Percentiles rank a stretch among this genome's conserved stretches.
phyloP scores from a whole-genome alignment of 2,113 vertebrate species.

The Gracilinanus agilis region DNA sequence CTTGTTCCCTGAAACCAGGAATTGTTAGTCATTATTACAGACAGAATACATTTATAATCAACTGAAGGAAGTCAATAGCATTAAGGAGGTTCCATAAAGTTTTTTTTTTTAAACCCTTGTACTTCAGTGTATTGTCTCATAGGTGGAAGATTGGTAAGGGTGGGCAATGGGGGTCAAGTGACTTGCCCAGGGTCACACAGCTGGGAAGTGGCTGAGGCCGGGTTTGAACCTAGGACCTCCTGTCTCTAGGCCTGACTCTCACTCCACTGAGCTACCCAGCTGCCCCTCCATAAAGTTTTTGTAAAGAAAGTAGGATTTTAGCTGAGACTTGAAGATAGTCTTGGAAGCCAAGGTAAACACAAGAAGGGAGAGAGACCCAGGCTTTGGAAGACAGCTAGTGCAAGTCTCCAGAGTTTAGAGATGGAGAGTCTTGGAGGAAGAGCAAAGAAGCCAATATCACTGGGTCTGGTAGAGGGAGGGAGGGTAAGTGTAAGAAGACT shows the following conservation, averaged over 20 bases:
- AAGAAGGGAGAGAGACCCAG: not conserved
- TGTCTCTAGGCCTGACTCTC: too few species aligned
- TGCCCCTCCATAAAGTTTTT: not conserved
- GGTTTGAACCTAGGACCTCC: too few species aligned
- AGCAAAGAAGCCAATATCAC: not conserved
- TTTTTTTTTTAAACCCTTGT: too few species aligned
- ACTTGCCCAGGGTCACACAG: too few species aligned
- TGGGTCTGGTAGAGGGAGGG: not conserved
- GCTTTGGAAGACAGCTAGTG: not conserved
- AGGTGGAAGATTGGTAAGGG: too few species aligned
- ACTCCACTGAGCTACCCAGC: too few species aligned
- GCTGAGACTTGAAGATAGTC: not conserved
- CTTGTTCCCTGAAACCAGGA: not conserved
- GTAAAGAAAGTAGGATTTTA: not conserved
- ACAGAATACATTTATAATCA: not conserved
- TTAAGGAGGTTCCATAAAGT: not conserved
- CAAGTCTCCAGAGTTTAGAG: not conserved
- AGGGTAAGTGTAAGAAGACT: not conserved
- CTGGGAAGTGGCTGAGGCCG: too few species aligned
- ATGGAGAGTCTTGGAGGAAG: not conserved
- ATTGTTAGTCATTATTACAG: not conserved
- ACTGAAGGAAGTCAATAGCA: not conserved
- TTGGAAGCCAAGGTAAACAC: not conserved
- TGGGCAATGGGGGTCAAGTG: too few species aligned
- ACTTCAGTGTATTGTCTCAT: too few species aligned